A percentile compares a stretch with the other conserved stretches of the same genome.
These are phyloP conservation scores for Aquatica leii DNA, from an alignment of 2,888 invertebrate species.

Conservation along the genomic window DNA sequence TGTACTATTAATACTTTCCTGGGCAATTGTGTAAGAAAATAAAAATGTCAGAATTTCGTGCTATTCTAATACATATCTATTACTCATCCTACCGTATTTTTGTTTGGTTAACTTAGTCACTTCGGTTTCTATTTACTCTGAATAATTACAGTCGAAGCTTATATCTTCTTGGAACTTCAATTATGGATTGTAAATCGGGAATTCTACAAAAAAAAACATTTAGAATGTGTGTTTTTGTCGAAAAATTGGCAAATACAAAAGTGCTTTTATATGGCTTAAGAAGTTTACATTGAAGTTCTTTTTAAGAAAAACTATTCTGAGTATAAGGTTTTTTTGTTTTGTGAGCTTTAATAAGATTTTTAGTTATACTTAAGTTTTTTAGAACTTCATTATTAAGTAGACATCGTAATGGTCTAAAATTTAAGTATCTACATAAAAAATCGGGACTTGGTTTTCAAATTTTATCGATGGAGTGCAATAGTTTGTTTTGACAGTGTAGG, in stretches of 20 bases:
- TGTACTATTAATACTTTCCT: constrained; percentile 4
- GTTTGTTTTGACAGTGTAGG: too few species aligned
- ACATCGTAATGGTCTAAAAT: too few species aligned
- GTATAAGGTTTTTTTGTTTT: too few species aligned
- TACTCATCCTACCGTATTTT: constrained; percentile 6
- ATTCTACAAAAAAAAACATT: background rate
- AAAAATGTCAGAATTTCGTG: constrained; percentile 6
- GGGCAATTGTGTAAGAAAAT: background rate
- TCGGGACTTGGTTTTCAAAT: too few species aligned
- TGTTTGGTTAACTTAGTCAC: constrained; percentile 9
- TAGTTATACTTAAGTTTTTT: too few species aligned
- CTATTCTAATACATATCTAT: constrained; percentile 2
- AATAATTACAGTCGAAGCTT: background rate
- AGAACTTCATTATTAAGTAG: too few species aligned
- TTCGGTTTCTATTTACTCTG: constrained; percentile 7
- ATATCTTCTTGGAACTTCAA: background rate
- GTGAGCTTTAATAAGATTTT: too few species aligned
- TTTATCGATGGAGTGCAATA: too few species aligned
- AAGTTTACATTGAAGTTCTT: too few species aligned
- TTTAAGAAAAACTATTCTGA: too few species aligned
- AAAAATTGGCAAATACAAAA: background rate
- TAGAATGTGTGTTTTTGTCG: background rate
- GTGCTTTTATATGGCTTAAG: too few species aligned
- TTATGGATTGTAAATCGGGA: background rate
- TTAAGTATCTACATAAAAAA: too few species aligned